A percentile compares a stretch with the other conserved stretches of the same genome.
These are phyloP conservation scores for Hemitrygon akajei DNA, from an alignment of 2,797 vertebrate genomes.

Conservation along the genomic window DNA sequence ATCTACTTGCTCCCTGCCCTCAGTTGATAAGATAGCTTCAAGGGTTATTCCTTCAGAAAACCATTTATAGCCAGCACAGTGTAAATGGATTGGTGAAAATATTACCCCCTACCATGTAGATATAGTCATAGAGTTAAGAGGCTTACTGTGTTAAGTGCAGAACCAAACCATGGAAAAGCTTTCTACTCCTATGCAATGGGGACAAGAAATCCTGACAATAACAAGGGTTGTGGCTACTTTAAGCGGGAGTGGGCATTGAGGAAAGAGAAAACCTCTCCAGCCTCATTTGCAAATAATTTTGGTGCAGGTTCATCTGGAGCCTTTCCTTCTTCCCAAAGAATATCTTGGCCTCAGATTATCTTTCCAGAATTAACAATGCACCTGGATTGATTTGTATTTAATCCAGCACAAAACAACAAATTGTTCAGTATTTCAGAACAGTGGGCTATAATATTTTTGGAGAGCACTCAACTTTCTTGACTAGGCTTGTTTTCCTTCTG, in stretches of 20 bases:
- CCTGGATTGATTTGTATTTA: not conserved
- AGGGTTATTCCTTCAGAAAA: conserved; percentile 37
- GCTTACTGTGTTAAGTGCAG: conserved; percentile 70
- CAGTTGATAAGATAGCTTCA: conserved; percentile 39
- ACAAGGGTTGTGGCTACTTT: conserved; percentile 74
- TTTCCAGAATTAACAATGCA: conserved; percentile 56
- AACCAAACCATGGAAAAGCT: conserved; percentile 76
- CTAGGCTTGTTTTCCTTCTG: not conserved
- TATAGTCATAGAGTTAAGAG: conserved; percentile 77
- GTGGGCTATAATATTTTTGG: not conserved
- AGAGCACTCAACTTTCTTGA: not conserved
- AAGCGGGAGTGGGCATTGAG: conserved; percentile 74
- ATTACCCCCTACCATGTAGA: conserved; percentile 71
- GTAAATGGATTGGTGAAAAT: conserved; percentile 47
- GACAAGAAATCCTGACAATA: conserved; percentile 48
- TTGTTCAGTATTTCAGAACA: not conserved
- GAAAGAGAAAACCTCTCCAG: conserved; percentile 47
- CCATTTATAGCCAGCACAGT: not conserved
- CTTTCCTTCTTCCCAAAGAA: conserved; percentile 45
- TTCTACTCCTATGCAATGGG: conserved; percentile 76
- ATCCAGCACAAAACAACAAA: not conserved
- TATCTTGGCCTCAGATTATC: conserved; percentile 56
- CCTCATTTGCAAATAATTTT: conserved; percentile 2
- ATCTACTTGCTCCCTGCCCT: conserved; percentile 38
- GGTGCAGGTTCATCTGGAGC: not conserved